Evolutionary conservation across 30 jellyfish, hydroid and myxozoan genomes (phyloP).

Genomic region (Aurelia aurita complex sp. Pacific): DNA sequence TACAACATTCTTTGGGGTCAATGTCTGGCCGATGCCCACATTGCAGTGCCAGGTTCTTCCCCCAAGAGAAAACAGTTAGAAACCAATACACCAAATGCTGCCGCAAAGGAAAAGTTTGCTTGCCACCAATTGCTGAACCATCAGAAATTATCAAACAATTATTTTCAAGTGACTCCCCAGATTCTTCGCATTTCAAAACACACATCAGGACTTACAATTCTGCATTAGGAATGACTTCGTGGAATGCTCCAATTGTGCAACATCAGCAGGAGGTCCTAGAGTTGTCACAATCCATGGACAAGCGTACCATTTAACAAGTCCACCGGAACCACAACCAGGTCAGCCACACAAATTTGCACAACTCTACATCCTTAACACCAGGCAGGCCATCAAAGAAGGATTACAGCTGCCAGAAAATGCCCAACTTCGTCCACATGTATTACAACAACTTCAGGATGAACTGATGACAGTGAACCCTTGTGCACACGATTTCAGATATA

Average conservation of each 20-base stretch:
- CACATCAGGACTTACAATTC: conserved; percentile 1
- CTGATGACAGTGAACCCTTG: not conserved
- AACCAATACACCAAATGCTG: not conserved
- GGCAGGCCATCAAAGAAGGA: conserved; percentile 1
- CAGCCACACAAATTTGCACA: not conserved
- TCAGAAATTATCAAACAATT: not conserved
- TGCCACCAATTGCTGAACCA: not conserved
- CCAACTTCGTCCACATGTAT: not conserved
- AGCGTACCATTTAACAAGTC: conserved; percentile 4
- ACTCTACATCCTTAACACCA: not conserved
- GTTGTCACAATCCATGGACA: conserved; percentile 1
- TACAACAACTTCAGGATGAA: conserved; percentile 3
- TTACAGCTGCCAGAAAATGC: not conserved
- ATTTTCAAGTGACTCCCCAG: not conserved
- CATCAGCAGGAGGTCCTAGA: conserved; percentile 3
- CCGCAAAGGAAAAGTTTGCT: not conserved
- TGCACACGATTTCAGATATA: not conserved
- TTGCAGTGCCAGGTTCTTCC: not conserved
- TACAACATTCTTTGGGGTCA: not conserved
- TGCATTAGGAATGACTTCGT: not conserved
- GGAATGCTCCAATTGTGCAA: not conserved
- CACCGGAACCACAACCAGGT: conserved; percentile 5
- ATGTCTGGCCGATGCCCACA: not conserved
- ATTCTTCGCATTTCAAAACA: not conserved
- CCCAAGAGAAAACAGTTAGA: not conserved